Base-by-base conservation (phyloP, 2,888 invertebrate genomes). In the Apodemia zela region DNA sequence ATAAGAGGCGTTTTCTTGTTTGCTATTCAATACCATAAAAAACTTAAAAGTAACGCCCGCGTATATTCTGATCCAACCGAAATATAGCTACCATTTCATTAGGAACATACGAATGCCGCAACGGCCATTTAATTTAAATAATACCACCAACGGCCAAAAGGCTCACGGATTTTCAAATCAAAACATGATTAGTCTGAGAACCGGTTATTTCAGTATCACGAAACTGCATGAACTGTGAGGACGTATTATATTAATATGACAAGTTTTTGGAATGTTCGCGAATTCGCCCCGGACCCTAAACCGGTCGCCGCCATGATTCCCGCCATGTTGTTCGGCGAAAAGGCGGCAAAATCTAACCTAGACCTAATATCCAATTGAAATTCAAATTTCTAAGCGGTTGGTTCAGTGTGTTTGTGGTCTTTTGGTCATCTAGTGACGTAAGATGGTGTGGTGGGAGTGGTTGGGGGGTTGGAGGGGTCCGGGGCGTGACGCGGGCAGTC, bases 321-420 rank as follows among this genome's bases (percentile, higher is more conserved):
- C 86, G 86, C 87, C 87, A 87, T 88, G 79, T 87, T 80, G 82
- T 81, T 80, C 78, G 78, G 74, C 73, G 82, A 84, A 85, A 86
- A 82, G 81, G 81, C 82, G 80, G 82, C 77, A 82, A 82, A 79
- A 75, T 74, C 72, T 74, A 77, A 76, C 75, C 65, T 74, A 78
- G 77, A 77, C 77, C 69, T 75, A 75, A 75, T 75, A 66, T 63
- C 65, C 75, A 70, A 65, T 70, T 67, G 68, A 68, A 67, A 69
- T 70, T 73, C 68, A 67, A 72, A 72, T 67, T 68, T 70, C 61
- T 68, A 71, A 73, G 69, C 69, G 65, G 65, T 62, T 65, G 65
- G 60, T 67, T 69, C 62, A 66, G 70, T 68, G 69, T 68, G 72
- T 71, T 67, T 71, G 68, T 69, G 71, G 69, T 69, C 69, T 65